These are phyloP conservation scores for Chrysotoxum bicinctum DNA, from an alignment of 2,888 invertebrate genomes.

Conservation along the genomic window DNA sequence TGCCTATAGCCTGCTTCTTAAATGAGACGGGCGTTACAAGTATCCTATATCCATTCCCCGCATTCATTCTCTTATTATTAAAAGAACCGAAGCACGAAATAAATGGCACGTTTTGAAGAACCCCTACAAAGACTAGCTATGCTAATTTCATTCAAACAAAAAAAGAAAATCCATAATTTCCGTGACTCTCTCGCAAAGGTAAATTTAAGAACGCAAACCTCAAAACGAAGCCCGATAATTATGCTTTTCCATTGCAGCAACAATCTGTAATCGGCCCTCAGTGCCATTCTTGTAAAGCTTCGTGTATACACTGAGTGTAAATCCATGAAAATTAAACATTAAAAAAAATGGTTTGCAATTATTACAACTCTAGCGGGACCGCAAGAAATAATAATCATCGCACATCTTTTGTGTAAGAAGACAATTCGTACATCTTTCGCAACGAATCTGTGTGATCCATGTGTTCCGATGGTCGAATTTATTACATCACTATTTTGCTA, in stretches of 20 bases:
- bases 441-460: constrained; percentile 26
- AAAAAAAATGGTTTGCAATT: constrained; percentile 31
- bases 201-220: neutral
- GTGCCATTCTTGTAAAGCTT: constrained; percentile 31
- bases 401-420: constrained; percentile 15
- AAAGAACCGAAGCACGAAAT: constrained; percentile 50
- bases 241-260: constrained; percentile 9
- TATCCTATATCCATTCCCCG: neutral
- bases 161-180: constrained; percentile 25
- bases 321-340: neutral
- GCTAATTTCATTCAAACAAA: constrained; percentile 8
- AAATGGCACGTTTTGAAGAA: constrained; percentile 20
- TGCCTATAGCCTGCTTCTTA: neutral
- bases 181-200: constrained; percentile 2
- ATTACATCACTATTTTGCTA: constrained; percentile 31
- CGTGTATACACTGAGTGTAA: constrained; percentile 8
- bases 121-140: constrained; percentile 29
- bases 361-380: constrained; percentile 19
- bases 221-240: constrained; percentile 21
- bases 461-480: constrained; percentile 49
- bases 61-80: constrained; percentile 1
- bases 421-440: constrained; percentile 33
- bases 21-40: neutral
- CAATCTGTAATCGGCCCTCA: constrained; percentile 33
- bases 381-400: constrained; percentile 7